Base-by-base conservation (phyloP, 2,113 vertebrate species). In the Platysternon megacephalum region DNA sequence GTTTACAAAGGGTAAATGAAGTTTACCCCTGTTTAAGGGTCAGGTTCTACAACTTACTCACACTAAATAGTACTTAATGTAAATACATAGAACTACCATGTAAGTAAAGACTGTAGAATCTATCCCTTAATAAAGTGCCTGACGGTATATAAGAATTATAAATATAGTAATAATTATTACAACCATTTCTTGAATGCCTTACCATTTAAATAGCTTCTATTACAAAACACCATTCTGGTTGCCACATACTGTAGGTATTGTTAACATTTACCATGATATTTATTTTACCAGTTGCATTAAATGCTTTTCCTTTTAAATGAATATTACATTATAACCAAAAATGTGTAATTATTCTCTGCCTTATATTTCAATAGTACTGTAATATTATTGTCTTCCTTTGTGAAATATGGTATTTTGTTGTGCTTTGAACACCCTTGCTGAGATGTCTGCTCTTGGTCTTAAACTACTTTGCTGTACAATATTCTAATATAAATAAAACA, bases 211-310 rank as follows among this genome's bases (percentile, higher is more conserved):
- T 79, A 35, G 6, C 61, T 74, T 79, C 46, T 92, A 84, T 93
- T 86, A 48, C 85, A 94, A 91, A 96, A 72, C 93, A 85, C 81
- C 90, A 2, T 93, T 92, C 55, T 91, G 1, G 65, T 95, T 88
- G 80, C 94, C 24, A 2, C 85, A 28, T 51, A 22, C 80, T 79
- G 35, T 85, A 90, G 89, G 84, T 90, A 88, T 94, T 91, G 89
- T 80, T 94, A 82, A 92, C 76, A 87, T 95, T 92, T 95, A 95
- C 88, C 95, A 83, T 79, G 74, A 87, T 98, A 96, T 98, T 98
- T 98, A 98, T 98, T 98, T 97, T 93, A 95, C 84, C 94, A 95
- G 32, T 83, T 90, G 86, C 89, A 93, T 96, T 97, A 89, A 22
- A 10, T 96, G 85, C 97, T 96, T 95, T 68, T 97, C 96, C 96